These are phyloP conservation scores for Varecia variegata DNA, from an alignment of 2,797 vertebrate species.

Conservation along the genomic window DNA sequence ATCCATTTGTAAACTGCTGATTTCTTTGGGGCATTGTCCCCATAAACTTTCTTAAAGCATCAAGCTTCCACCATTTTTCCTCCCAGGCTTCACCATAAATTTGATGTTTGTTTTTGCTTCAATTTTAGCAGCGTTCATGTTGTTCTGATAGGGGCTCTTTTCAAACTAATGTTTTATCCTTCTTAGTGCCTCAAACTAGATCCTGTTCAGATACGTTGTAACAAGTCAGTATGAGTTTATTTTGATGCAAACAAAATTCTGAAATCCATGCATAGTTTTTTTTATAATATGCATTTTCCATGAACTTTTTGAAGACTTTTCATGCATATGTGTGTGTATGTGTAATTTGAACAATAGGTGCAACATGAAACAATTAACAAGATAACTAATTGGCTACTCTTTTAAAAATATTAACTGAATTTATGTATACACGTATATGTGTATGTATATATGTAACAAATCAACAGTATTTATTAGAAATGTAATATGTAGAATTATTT, in stretches of 20 bases:
- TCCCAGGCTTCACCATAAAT: background rate
- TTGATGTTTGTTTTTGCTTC: background rate
- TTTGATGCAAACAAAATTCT: background rate
- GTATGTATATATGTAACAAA: background rate
- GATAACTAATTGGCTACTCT: background rate
- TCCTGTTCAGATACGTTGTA: background rate
- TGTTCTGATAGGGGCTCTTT: background rate
- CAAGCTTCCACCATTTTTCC: background rate
- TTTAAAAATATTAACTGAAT: constrained; percentile 14
- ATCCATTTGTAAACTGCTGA: background rate
- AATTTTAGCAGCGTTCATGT: background rate
- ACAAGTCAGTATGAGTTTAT: background rate
- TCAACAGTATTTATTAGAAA: background rate
- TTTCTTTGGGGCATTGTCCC: background rate
- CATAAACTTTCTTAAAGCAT: background rate
- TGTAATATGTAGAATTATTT: background rate
- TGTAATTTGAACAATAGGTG: background rate
- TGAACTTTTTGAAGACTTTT: background rate
- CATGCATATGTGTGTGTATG: background rate
- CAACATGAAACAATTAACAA: background rate
- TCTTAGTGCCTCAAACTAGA: background rate
- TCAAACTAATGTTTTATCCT: background rate
- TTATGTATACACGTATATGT: background rate
- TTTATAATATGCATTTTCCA: background rate
- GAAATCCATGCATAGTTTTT: background rate